Evolutionary conservation across 2,888 invertebrate species (phyloP), one percentile per base, ranked within the genome.

Genomic region (Gastrophysa polygoni): DNA sequence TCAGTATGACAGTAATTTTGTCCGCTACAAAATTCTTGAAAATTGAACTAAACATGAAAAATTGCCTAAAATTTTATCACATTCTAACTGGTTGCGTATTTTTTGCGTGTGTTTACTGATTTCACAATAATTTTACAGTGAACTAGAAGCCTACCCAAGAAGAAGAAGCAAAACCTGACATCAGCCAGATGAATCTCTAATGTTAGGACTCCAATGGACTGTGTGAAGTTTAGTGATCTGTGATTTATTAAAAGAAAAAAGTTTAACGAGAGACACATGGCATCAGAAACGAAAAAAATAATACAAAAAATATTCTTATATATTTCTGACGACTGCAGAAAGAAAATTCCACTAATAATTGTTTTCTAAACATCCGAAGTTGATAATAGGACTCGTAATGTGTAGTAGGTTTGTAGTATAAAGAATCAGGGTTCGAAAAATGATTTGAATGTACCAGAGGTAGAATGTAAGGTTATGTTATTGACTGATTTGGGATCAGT

Each of bases 91-190:
- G 4, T 18, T 11, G 18, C 8, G 14, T 10, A 24, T 24, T 50
- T 17, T 34, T 20, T 10, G 14, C 21, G 24, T 10, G 16, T 6
- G 1, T 28, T 46, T 38, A 24, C 14, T 34, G 17, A 43, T 14
- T 2, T 14, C 18, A 14, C 14, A 16, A 51, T 55, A 50, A 34
- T 44, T 51, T 59, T 63, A 14, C 63, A 63, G 63, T 63, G 51
- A 55, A 57, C 43, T 63, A 63, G 63, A 63, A 63, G 63, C 59
- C 16, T 44, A 44, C 47, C 52, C 46, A 21, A 52, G 59, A 24
- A 54, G 54, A 59, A n/a, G n/a, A n/a, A n/a, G n/a, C n/a, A n/a
- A 56, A 16, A 63, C 50, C 56, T 59, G 63, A 63, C 63, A 59
- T 59, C 46, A 55, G 59, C 44, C 46, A 18, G 48, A 56, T 24